A percentile compares a stretch with the other conserved stretches of the same genome.
phyloP scores from a whole-genome alignment of 1,140 invertebrate genomes.

The Conus ventricosus region DNA sequence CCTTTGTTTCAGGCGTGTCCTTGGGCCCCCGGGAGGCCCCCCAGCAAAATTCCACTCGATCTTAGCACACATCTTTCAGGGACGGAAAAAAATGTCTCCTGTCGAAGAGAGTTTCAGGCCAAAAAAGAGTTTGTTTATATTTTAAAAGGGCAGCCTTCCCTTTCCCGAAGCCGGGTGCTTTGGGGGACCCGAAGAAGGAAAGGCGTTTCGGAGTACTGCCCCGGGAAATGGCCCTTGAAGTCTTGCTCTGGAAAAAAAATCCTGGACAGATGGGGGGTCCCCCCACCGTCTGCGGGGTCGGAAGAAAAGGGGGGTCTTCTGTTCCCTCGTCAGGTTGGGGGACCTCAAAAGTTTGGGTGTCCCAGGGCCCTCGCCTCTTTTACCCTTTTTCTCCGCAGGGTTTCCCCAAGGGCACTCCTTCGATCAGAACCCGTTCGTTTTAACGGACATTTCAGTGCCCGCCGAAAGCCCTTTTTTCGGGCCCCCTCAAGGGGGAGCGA shows the following conservation, averaged over 20 bases:
- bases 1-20: background rate
- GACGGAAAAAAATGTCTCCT: background rate
- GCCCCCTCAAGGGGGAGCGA: conserved; percentile 61
- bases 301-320: background rate
- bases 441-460: background rate
- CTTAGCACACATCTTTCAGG: background rate
- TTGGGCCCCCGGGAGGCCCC: background rate
- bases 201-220: conserved; percentile 24
- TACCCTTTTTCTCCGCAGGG: background rate
- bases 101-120: background rate
- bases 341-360: background rate
- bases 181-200: conserved; percentile 3
- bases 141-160: background rate
- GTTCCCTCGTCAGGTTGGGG: background rate
- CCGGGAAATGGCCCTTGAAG: conserved; percentile 39
- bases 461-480: background rate
- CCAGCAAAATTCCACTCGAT: background rate
- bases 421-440: background rate
- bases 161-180: background rate
- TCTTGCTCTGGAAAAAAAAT: conserved; percentile 35
- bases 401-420: background rate
- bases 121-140: background rate
- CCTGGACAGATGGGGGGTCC: background rate
- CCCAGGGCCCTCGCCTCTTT: background rate
- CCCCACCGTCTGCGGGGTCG: background rate